A percentile compares a stretch with the other conserved stretches of the same genome.
phyloP scores from a whole-genome alignment of 53 echinoderm and acorn worm genomes.

The Pentamera pediparva region DNA sequence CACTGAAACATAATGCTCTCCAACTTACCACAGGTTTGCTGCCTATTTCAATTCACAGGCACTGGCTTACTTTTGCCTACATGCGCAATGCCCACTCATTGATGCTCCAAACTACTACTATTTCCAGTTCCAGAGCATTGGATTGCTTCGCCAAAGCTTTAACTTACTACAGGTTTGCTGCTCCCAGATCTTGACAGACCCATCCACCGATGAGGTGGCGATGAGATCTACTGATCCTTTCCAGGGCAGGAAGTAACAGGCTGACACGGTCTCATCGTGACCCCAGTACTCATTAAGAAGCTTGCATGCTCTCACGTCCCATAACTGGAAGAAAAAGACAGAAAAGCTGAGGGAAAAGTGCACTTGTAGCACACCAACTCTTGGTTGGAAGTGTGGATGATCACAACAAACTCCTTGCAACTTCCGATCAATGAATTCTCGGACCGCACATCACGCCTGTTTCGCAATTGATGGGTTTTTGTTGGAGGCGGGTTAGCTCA shows the following conservation, averaged over 20 bases:
- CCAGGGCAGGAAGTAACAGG: slow-evolving; percentile 66
- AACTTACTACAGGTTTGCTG: slow-evolving; percentile 62
- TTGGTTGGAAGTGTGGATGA: background rate
- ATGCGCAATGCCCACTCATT: no score
- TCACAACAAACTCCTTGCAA: background rate
- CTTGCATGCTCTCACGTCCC: slow-evolving; percentile 71
- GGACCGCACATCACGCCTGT: no score
- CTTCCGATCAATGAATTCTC: no score
- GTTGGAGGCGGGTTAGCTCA: no score
- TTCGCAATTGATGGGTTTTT: no score
- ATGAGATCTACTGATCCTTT: slow-evolving; percentile 54
- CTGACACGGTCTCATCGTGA: slow-evolving; percentile 73
- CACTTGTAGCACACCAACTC: background rate
- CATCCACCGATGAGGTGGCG: slow-evolving; percentile 86
- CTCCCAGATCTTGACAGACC: slow-evolving; percentile 78
- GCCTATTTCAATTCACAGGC: no score
- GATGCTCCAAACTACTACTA: no score
- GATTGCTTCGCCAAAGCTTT: background rate
- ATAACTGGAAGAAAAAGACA: slow-evolving; percentile 51
- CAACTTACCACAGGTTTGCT: no score
- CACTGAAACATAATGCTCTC: no score
- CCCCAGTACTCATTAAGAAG: slow-evolving; percentile 76
- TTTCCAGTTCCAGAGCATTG: no score
- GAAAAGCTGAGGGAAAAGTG: background rate
- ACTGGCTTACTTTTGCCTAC: no score